phyloP scores from a whole-genome alignment of 2,113 vertebrate species.

The Zosterops japonicus region DNA sequence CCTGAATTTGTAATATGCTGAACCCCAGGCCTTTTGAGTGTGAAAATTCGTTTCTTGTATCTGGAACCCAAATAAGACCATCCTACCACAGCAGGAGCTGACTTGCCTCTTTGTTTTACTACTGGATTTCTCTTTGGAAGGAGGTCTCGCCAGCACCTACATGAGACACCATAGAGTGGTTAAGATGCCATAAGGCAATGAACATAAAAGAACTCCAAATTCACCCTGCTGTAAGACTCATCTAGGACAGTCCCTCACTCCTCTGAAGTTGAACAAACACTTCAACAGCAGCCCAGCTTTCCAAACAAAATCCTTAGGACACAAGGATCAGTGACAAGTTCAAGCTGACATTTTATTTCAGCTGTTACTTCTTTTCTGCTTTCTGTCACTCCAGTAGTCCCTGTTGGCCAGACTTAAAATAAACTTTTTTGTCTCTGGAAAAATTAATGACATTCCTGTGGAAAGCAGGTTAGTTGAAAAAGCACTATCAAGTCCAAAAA shows the following conservation, averaged over 20 bases:
- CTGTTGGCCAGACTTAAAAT: neutral
- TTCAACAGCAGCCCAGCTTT: neutral
- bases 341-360: neutral
- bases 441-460: constrained; percentile 2
- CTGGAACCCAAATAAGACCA: neutral
- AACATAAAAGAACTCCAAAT: neutral
- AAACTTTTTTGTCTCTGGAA: neutral
- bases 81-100: neutral
- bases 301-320: neutral
- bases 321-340: neutral
- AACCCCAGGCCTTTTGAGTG: neutral
- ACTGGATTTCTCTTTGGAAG: neutral
- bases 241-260: neutral
- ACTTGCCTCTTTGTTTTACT: neutral
- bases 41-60: neutral
- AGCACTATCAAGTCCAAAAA: neutral
- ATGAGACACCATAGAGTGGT: rapidly evolving
- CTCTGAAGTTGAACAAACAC: neutral
- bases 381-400: neutral
- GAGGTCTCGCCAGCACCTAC: neutral
- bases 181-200: neutral
- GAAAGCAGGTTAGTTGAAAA: constrained; percentile 5
- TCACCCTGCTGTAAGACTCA: neutral
- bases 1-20: neutral
- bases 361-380: neutral